phyloP scores from a whole-genome alignment of 37 sponge, comb jelly and placozoan species.

The Eunapius fragilis region DNA sequence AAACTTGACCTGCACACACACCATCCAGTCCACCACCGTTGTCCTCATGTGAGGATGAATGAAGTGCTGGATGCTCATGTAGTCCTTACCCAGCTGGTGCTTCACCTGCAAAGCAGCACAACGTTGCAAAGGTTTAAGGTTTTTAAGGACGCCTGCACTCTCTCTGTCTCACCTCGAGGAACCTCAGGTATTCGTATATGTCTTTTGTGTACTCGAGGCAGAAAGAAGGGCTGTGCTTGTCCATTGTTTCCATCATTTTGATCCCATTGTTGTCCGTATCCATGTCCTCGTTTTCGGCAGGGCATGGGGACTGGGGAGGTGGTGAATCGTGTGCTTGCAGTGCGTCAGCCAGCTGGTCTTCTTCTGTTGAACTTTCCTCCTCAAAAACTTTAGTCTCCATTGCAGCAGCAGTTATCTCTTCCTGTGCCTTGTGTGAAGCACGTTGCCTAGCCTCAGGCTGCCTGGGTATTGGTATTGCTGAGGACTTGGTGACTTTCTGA shows the following conservation, averaged over 20 bases:
- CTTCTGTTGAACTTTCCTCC: not conserved
- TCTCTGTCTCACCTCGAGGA: constrained; percentile 63
- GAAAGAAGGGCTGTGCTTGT: constrained; percentile 92
- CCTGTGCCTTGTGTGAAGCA: not conserved
- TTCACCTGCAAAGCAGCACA: not conserved
- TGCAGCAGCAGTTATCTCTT: not conserved
- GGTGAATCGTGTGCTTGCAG: not conserved
- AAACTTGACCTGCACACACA: constrained; percentile 50
- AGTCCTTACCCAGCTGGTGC: not conserved
- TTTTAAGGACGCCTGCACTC: not conserved
- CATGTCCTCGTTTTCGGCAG: not conserved
- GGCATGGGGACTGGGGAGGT: not conserved
- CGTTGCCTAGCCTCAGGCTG: not conserved
- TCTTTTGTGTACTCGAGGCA: constrained; percentile 95
- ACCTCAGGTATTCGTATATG: constrained; percentile 90
- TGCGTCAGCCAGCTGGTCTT: not conserved
- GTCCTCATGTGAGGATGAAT: constrained; percentile 15
- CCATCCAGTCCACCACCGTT: constrained; percentile 47
- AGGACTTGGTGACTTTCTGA: not conserved
- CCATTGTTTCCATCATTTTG: constrained; percentile 85
- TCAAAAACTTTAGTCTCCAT: not conserved
- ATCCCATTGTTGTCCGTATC: constrained; percentile 7
- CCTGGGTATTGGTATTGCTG: not conserved
- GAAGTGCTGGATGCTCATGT: constrained; percentile 17
- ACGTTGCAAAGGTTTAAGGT: no score